Evolutionary conservation across 1,140 invertebrate species (phyloP), one percentile per base, ranked within the genome.

Genomic region (Hormaphis cornu): DNA sequence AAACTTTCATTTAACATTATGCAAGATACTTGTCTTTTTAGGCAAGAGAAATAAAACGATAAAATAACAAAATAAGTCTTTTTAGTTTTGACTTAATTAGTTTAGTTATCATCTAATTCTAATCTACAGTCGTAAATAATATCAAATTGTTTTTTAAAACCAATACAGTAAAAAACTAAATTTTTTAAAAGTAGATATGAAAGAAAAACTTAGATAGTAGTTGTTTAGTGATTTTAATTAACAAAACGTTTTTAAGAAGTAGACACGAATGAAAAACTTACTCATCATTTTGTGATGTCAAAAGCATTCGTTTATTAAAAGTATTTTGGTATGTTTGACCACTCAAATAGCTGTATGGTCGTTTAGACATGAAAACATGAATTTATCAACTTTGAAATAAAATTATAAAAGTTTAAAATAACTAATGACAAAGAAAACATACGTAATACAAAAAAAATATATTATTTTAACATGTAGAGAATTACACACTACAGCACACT

Each of bases 271-370:
- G 18, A 33, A 56, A 58, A 16, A 66, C 61, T 66, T 50, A 66
- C 61, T 66, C 61, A 3, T 66, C 61, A 1, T 50, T 66, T 22
- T 22, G 28, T 14, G 28, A 14, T 14, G 10, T 16, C 24, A 66
- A 48, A 48, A 35, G 20, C 61, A 66, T 66, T 66, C 61, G 61
- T 48, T 66, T 66, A 48, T 66, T 50, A 46, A 7, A 30, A 35
- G 2, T 5, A 24, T 24, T 33, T 22, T 66, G 42, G 14, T 66
- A 33, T 33, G 22, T 20, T 33, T 16, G 24, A 30, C 20, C 44
- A 35, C 18, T 28, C 10, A 33, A 12, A 35, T 5, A 50, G 12
- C 30, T 66, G 50, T 48, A 66, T 8, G 61, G 28, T 8, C 61
- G 61, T 50, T 66, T 66, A 20, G 44, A 66, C 61, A 66, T 66